These are phyloP conservation scores for Malacosoma neustria DNA, from an alignment of 2,888 invertebrate genomes.

Conservation along the genomic window DNA sequence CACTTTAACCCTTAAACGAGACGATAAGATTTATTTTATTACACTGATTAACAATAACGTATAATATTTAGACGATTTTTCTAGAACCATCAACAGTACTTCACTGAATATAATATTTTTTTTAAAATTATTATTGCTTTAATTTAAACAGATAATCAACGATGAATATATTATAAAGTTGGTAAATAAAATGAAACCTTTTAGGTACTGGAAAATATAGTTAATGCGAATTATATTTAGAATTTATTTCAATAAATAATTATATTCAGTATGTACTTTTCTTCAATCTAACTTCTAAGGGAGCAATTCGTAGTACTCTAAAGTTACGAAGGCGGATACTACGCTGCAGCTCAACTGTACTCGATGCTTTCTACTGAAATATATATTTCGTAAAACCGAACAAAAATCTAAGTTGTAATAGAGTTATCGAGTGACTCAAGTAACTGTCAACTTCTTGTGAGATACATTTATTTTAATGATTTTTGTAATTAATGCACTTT, in stretches of 20 bases:
- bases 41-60: constrained; percentile 72
- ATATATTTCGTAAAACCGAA: too few relatives aligned
- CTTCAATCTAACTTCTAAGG: constrained; percentile 62
- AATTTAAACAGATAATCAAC: neutral
- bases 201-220: neutral
- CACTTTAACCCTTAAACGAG: constrained; percentile 73
- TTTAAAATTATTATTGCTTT: neutral
- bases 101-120: constrained; percentile 44
- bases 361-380: constrained; percentile 19
- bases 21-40: constrained; percentile 69
- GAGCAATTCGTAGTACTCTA: constrained; percentile 61
- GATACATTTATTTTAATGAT: too few relatives aligned
- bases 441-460: too few relatives aligned
- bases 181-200: neutral
- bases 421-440: too few relatives aligned
- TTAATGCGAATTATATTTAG: neutral
- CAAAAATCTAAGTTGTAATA: too few relatives aligned
- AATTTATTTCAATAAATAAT: constrained; percentile 11
- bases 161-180: too few relatives aligned
- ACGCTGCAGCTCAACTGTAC: constrained; percentile 47
- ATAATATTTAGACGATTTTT: constrained; percentile 49
- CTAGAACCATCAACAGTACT: constrained; percentile 57
- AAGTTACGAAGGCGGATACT: constrained; percentile 62
- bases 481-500: too few relatives aligned
- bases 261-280: constrained; percentile 44